Percentiles rank a stretch among this genome's conserved stretches.
phyloP scores from a whole-genome alignment of 2,888 invertebrate species.

The Agonopterix alstromeriana region DNA sequence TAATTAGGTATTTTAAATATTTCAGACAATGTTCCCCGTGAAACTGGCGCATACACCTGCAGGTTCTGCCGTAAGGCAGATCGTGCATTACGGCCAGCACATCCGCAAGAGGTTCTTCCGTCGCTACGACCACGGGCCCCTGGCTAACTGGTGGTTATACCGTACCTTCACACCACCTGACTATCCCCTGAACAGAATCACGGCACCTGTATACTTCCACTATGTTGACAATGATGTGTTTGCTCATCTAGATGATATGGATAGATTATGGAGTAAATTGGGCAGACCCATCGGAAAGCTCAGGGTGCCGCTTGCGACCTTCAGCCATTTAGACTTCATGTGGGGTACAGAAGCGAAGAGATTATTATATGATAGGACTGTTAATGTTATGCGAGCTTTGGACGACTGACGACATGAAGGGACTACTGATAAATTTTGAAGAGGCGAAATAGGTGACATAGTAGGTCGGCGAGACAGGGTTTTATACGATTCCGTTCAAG shows the following conservation, averaged over 20 bases:
- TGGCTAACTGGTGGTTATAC: slow-evolving; percentile 69
- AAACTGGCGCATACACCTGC: slow-evolving; percentile 80
- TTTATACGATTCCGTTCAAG: too few species aligned
- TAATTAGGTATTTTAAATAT: neutral
- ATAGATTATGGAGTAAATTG: slow-evolving; percentile 55
- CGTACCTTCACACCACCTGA: slow-evolving; percentile 67
- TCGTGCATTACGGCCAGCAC: slow-evolving; percentile 82
- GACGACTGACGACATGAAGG: slow-evolving; percentile 15
- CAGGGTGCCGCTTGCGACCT: slow-evolving; percentile 70
- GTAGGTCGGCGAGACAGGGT: too few species aligned
- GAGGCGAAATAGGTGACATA: too few species aligned
- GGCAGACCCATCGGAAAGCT: slow-evolving; percentile 68
- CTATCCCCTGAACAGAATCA: slow-evolving; percentile 71
- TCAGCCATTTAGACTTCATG: slow-evolving; percentile 82
- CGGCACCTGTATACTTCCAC: slow-evolving; percentile 76
- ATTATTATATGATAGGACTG: slow-evolving; percentile 72
- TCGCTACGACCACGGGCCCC: slow-evolving; percentile 67
- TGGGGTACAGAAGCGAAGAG: slow-evolving; percentile 77
- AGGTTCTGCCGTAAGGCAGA: slow-evolving; percentile 80
- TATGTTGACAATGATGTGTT: slow-evolving; percentile 79
- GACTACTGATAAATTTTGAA: neutral
- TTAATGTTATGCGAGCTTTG: slow-evolving; percentile 57
- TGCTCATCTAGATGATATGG: slow-evolving; percentile 65
- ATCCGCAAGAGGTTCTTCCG: slow-evolving; percentile 64
- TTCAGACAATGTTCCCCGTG: slow-evolving; percentile 80